These are phyloP conservation scores for Sphaerophoria rueppellii DNA, from an alignment of 2,888 invertebrate genomes.

Conservation along the genomic window DNA sequence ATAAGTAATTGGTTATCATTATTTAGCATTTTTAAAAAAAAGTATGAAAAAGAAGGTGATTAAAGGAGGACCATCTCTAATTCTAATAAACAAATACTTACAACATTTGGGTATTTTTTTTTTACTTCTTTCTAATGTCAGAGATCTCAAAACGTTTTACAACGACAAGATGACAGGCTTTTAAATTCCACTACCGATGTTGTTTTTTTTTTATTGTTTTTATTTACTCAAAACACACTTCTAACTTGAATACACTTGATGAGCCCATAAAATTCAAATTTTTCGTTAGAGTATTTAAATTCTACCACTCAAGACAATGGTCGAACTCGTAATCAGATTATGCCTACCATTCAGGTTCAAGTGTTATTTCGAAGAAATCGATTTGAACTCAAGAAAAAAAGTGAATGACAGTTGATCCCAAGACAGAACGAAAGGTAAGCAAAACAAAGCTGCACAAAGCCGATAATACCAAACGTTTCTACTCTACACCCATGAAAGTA, in stretches of 20 bases:
- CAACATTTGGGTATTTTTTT: constrained; percentile 30
- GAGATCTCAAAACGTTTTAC: constrained; percentile 5
- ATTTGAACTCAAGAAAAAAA: constrained; percentile 45
- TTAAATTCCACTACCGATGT: constrained; percentile 44
- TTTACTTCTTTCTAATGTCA: constrained; percentile 29
- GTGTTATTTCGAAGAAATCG: constrained; percentile 62
- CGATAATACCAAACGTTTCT: constrained; percentile 50
- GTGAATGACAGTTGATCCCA: constrained; percentile 59
- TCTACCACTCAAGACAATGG: not conserved
- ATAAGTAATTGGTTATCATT: too few relatives aligned
- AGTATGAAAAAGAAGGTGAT: too few relatives aligned
- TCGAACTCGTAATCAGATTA: not conserved
- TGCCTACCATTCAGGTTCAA: constrained; percentile 13
- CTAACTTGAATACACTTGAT: constrained; percentile 1
- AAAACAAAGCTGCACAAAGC: constrained; percentile 54
- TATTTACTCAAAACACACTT: constrained; percentile 23
- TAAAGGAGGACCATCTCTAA: constrained; percentile 1
- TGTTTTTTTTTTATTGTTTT: constrained; percentile 27
- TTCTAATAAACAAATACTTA: constrained; percentile 26
- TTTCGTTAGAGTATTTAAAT: not conserved
- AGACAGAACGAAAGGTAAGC: constrained; percentile 26
- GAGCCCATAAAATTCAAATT: constrained; percentile 43
- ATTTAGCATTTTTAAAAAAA: too few relatives aligned
- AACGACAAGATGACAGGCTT: constrained; percentile 2
- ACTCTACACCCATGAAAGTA: not conserved